Evolutionary conservation across 1,140 invertebrate genomes (phyloP).

Genomic region (Psilanteris sp.): DNA sequence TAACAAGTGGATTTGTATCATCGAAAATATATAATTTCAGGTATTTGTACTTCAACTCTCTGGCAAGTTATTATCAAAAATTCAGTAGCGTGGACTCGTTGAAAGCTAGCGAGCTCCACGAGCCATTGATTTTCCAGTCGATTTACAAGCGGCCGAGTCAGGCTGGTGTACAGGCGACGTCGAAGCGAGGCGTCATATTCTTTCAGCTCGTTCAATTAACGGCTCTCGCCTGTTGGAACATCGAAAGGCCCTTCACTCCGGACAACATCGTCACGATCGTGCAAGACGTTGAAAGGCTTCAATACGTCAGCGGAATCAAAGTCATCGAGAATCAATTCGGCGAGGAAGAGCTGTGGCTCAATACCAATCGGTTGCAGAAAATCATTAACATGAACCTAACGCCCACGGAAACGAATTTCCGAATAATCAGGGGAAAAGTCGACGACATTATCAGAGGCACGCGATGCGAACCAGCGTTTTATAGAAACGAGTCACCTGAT

Average conservation of each 20-base stretch:
- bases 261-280: conserved; percentile 82
- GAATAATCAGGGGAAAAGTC: conserved; percentile 73
- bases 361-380: conserved; percentile 77
- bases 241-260: conserved; percentile 81
- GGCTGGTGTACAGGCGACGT: conserved; percentile 77
- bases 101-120: conserved; percentile 67
- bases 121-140: conserved; percentile 75
- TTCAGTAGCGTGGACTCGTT: conserved; percentile 71
- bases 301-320: conserved; percentile 84
- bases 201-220: conserved; percentile 84
- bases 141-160: conserved; percentile 74
- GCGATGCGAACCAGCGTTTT: conserved; percentile 68
- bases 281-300: conserved; percentile 81
- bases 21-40: conserved; percentile 69
- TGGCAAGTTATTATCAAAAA: conserved; percentile 77
- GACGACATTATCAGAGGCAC: conserved; percentile 76
- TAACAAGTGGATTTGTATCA: too few relatives aligned
- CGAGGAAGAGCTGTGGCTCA: conserved; percentile 77
- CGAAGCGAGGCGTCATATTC: conserved; percentile 82
- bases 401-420: conserved; percentile 73
- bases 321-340: conserved; percentile 71
- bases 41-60: conserved; percentile 79
- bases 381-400: conserved; percentile 76
- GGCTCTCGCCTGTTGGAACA: conserved; percentile 87
- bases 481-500: conserved; percentile 60